Conservation (phyloP, 2,113 vertebrate genomes). For the Ameiurus melas region DNA sequence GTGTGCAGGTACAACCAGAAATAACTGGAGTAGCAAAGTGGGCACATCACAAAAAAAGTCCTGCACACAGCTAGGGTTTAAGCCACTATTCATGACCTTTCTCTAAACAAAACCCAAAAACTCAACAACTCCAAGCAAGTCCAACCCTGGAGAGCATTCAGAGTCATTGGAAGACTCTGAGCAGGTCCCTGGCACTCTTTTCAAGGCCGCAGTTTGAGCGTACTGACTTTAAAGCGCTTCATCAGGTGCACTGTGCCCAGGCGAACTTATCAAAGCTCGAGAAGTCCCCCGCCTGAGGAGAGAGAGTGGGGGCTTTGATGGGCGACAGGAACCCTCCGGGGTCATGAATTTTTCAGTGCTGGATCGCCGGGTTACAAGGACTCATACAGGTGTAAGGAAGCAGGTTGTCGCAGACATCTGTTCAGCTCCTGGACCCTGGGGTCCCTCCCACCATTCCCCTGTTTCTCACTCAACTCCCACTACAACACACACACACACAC, state of each 20-base stretch:
- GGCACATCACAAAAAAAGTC: not conserved
- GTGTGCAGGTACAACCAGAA: not conserved
- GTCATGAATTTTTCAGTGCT: slow-evolving; percentile 82
- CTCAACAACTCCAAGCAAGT: slow-evolving; percentile 35
- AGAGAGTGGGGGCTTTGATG: slow-evolving; percentile 73
- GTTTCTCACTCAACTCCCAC: slow-evolving; percentile 11
- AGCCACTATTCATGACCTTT: slow-evolving; percentile 15
- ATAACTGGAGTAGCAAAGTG: too few relatives aligned
- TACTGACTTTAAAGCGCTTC: slow-evolving; percentile 64
- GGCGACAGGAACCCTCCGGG: slow-evolving; percentile 71
- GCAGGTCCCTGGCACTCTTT: slow-evolving; percentile 40
- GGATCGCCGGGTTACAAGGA: slow-evolving; percentile 66
- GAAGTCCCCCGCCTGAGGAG: slow-evolving; percentile 39
- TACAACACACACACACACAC: not conserved
- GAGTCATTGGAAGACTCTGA: slow-evolving; percentile 24
- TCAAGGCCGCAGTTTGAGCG: slow-evolving; percentile 53
- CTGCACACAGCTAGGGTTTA: not conserved
- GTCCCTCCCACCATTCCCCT: slow-evolving; percentile 56
- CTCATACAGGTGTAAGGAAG: slow-evolving; percentile 85
- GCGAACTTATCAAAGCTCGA: slow-evolving; percentile 67
- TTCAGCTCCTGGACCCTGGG: slow-evolving; percentile 68
- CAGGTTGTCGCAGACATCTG: slow-evolving; percentile 89
- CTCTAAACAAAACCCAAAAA: slow-evolving; percentile 42
- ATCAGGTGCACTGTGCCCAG: slow-evolving; percentile 64
- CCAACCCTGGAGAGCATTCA: not conserved